Base-by-base conservation (phyloP, 2,888 invertebrate species). In the Meta bourneti region DNA sequence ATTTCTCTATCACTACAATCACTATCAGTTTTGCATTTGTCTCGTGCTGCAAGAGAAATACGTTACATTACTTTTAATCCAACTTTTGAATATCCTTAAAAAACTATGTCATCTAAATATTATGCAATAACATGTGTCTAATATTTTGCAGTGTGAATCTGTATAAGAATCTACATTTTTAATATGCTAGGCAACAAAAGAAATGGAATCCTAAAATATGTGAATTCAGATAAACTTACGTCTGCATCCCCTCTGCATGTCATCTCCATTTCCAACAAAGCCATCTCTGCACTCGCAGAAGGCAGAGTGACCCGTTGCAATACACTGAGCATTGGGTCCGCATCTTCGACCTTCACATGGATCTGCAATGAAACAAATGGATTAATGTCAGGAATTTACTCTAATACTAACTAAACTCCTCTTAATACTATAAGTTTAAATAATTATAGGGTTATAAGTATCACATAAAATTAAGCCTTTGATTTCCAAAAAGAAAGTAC, bases 241-340 rank as follows among this genome's bases (percentile, higher is more conserved):
- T 85, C 88, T 88, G 94, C 98, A 98, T 1, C 98, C 98, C 7
- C 96, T 95, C 93, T 96, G 96, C 51, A 97, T 95, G 95, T 98
- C 97, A 93, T 96, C 97, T 0, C 98, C 98, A 95, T 97, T 97
- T 48, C 98, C 98, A 75, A 87, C 90, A 94, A 96, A 97, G 20
- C 98, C 98, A 92, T 97, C 96, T 75, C 97, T 97, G 94, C 98
- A 98, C 93, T 97, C 96, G 94, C 98, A 98, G 97, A 97, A 97
- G 9, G 97, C 97, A 0, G 97, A 97, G 94, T 98, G 98, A 94
- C 97, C 97, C 93, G 98, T 97, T 0, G 97, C 97, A 95, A 98
- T 97, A 94, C 98, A 98, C 94, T 97, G 97, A 0, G 98, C 97
- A 95, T 98, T 97, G 0, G 96, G 95, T 54, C 98, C 98, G 94